Base-by-base conservation (phyloP, 2,888 invertebrate genomes). In the Nomada fabriciana region DNA sequence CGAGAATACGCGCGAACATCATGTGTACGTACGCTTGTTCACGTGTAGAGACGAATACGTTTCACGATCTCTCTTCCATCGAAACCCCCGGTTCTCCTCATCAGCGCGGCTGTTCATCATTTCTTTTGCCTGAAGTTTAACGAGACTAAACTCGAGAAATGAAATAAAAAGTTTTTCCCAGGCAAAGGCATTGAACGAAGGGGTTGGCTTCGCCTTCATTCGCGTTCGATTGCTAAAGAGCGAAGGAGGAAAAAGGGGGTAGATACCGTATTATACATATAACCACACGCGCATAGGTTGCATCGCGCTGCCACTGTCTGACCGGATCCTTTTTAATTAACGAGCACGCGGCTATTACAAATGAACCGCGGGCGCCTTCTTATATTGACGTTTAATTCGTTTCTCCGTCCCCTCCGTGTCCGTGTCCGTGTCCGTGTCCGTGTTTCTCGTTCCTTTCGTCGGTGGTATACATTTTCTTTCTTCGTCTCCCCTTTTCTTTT, bases 91-190 rank as follows among this genome's bases (percentile, higher is more conserved):
- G 29, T 29, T 83, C 61, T 60, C 74, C 78, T 83, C 83, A 72
- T 83, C 83, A 78, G 75, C 70, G 86, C 60, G 80, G 71, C 53
- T 64, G 80, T 86, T 88, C 84, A 90, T 87, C 87, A 88, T 90
- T 91, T 91, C 91, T 92, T 92, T 90, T 84, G 88, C 87, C 90
- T 78, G 87, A 89, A 89, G 91, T 91, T 92, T 93, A 93, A 93
- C 92, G 93, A 93, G 93, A 93, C 90, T 90, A 91, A 89, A 89
- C 92, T 90, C 87, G 91, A 93, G 92, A 92, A 93, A 93, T 93
- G 93, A 92, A 91, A 93, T 93, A 93, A 93, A 93, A 91, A 93
- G 93, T 91, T 92, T 92, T 92, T 92, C 91, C 83, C 90, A 91
- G 69, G 52, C 61, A 68, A 91, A 81, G 79, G 90, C 90, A 90